Evolutionary conservation across 2,888 invertebrate species (phyloP).

Genomic region (Drosophila mulleri): DNA sequence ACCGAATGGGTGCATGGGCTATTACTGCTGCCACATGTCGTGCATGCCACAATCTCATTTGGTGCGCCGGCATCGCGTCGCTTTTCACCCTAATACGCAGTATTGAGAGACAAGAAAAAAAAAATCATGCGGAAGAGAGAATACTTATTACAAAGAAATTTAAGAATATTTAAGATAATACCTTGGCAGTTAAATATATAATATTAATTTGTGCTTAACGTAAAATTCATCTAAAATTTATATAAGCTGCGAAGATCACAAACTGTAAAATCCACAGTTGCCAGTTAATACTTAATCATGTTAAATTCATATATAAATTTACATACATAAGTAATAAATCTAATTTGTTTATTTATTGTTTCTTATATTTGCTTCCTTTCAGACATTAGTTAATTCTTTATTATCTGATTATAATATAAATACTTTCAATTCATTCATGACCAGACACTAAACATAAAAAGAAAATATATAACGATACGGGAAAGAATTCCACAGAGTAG

Average conservation of each 20-base stretch:
- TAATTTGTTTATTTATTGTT: no score
- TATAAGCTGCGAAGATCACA: background rate
- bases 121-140: background rate
- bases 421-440: no score
- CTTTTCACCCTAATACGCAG: constrained; percentile 90
- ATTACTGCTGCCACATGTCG: constrained; percentile 88
- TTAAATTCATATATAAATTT: no score
- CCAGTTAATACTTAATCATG: background rate
- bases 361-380: no score
- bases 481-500: no score
- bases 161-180: background rate
- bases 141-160: background rate
- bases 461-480: no score
- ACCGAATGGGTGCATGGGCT: constrained; percentile 93
- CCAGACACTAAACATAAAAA: no score
- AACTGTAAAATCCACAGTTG: background rate
- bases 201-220: background rate
- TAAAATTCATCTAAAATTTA: background rate
- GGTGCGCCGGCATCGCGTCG: constrained; percentile 92
- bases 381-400: no score
- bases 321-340: no score
- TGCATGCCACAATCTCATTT: constrained; percentile 93
- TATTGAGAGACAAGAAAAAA: constrained; percentile 61
- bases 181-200: background rate
- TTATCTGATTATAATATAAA: no score